These are phyloP conservation scores for Chrysogorgia sp. DNA, from an alignment of 92 coral and sea anemone genomes.

Conservation along the genomic window DNA sequence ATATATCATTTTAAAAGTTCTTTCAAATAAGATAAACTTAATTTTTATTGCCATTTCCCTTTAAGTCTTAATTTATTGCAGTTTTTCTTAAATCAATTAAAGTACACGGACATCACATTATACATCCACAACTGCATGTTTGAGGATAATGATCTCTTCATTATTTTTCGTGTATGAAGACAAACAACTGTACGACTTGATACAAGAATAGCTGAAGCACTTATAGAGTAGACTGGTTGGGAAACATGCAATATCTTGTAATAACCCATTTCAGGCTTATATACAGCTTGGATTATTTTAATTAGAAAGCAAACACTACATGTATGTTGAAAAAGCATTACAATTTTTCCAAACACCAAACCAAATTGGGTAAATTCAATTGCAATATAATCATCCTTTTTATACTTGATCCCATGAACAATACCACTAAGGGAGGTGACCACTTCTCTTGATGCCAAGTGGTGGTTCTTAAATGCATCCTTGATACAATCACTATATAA, in stretches of 20 bases:
- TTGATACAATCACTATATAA: neutral
- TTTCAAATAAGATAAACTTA: too few relatives aligned
- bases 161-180: neutral
- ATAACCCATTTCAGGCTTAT: neutral
- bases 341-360: slow-evolving; percentile 34
- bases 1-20: too few relatives aligned
- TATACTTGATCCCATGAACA: slow-evolving; percentile 34
- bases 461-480: slow-evolving; percentile 12
- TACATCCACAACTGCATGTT: slow-evolving; percentile 11
- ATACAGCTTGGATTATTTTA: neutral
- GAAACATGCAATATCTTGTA: too few relatives aligned
- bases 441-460: neutral
- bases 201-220: too few relatives aligned
- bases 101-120: neutral
- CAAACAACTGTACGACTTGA: slow-evolving; percentile 9
- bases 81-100: too few relatives aligned
- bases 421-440: neutral
- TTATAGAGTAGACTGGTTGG: too few relatives aligned
- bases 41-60: too few relatives aligned
- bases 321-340: slow-evolving; percentile 20
- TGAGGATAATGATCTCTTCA: slow-evolving; percentile 4
- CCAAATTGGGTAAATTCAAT: slow-evolving; percentile 3
- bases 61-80: too few relatives aligned
- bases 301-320: slow-evolving; percentile 24
- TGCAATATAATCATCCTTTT: slow-evolving; percentile 28